These are phyloP conservation scores for Setipinna tenuifilis DNA, from an alignment of 2,797 vertebrate genomes.

Conservation along the genomic window DNA sequence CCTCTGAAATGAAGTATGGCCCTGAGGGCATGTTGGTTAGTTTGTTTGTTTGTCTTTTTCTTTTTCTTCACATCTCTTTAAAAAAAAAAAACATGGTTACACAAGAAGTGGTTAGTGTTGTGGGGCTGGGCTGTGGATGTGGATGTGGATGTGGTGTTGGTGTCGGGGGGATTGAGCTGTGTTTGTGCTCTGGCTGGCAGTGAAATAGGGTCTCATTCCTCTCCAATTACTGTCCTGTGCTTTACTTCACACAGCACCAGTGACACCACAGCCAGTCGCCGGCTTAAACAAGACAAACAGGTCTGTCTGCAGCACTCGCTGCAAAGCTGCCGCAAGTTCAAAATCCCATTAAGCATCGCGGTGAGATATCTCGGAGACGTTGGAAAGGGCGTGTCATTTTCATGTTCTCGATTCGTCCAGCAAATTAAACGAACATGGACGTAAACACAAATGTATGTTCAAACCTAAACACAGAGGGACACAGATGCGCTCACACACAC, in stretches of 20 bases:
- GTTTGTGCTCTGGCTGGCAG: slow-evolving; percentile 43
- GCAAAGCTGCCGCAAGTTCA: not conserved
- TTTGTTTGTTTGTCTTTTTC: not conserved
- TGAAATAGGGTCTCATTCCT: slow-evolving; percentile 47
- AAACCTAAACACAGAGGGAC: too few relatives aligned
- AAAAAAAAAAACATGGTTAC: too few relatives aligned
- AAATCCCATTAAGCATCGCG: not conserved
- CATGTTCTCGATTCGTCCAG: not conserved
- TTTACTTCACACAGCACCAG: not conserved
- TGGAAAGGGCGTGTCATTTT: not conserved
- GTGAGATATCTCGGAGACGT: not conserved
- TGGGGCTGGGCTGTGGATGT: too few relatives aligned
- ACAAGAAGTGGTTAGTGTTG: slow-evolving; percentile 53
- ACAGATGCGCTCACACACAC: too few relatives aligned
- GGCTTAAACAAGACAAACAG: slow-evolving; percentile 1
- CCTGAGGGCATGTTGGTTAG: slow-evolving; percentile 39
- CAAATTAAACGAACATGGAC: not conserved
- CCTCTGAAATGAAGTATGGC: slow-evolving; percentile 43
- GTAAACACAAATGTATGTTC: not conserved
- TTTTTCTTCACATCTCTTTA: not conserved
- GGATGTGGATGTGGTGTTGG: slow-evolving; percentile 42
- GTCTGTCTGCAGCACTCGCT: not conserved
- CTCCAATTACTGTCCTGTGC: slow-evolving; percentile 50
- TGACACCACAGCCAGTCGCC: not conserved
- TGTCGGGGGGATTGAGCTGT: slow-evolving; percentile 41